phyloP scores from a whole-genome alignment of 2,113 vertebrate genomes.

The Pluvianellus socialis region DNA sequence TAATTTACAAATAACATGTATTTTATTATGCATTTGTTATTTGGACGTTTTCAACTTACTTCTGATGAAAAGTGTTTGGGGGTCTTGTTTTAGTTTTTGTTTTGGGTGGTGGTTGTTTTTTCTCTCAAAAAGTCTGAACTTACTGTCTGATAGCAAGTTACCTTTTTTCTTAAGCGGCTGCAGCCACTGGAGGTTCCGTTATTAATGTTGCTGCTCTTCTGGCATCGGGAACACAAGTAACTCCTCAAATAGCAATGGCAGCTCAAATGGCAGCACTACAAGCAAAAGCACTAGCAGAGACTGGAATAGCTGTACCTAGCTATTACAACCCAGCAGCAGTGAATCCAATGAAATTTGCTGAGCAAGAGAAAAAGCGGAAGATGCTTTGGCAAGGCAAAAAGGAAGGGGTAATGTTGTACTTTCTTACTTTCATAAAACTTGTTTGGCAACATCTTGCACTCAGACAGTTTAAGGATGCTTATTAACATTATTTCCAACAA shows the following conservation, averaged over 20 bases:
- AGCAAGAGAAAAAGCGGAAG: slow-evolving; percentile 97
- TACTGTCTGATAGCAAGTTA: not conserved
- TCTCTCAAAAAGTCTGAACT: not conserved
- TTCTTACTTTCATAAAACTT: not conserved
- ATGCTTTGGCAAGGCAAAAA: slow-evolving; percentile 99
- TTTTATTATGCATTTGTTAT: not conserved
- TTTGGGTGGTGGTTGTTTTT: not conserved
- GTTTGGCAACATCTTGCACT: not conserved
- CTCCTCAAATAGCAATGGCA: slow-evolving; percentile 98
- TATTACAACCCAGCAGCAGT: slow-evolving; percentile 97
- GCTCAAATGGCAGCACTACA: slow-evolving; percentile 98
- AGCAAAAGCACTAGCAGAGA: slow-evolving; percentile 94
- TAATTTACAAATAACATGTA: not conserved
- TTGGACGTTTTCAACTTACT: not conserved
- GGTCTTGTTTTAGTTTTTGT: not conserved
- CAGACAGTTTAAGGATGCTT: not conserved
- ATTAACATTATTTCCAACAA: not conserved
- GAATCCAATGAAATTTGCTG: slow-evolving; percentile 96
- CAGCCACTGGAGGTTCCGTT: slow-evolving; percentile 83
- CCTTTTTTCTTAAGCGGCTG: slow-evolving; percentile 66
- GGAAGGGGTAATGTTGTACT: slow-evolving; percentile 84
- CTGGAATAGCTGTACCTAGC: slow-evolving; percentile 96
- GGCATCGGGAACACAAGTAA: slow-evolving; percentile 96
- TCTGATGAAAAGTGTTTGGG: not conserved
- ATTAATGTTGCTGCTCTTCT: slow-evolving; percentile 95